phyloP scores from a whole-genome alignment of 2,888 invertebrate genomes.

The Xestia c-nigrum region DNA sequence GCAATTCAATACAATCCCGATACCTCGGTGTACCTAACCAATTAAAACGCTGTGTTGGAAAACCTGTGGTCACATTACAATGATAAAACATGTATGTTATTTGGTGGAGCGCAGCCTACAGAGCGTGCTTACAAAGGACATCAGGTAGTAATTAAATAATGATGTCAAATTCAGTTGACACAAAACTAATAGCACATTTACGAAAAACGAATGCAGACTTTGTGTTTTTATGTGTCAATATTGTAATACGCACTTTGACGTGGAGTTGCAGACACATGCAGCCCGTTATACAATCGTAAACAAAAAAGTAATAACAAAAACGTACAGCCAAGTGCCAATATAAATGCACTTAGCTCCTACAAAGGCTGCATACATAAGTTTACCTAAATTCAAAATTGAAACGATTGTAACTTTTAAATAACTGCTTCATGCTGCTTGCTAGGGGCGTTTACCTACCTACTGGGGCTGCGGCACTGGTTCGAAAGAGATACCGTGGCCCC shows the following conservation, averaged over 20 bases:
- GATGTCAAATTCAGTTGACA: conserved; percentile 13
- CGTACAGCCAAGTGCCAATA: not conserved
- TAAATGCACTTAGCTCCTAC: not conserved
- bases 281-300: not conserved
- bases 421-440: no score
- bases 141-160: not conserved
- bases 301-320: not conserved
- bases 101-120: not conserved
- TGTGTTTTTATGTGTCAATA: no score
- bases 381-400: no score
- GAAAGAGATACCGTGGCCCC: no score
- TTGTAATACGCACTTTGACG: no score
- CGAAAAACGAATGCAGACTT: no score
- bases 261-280: no score
- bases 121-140: not conserved
- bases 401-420: no score
- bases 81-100: not conserved
- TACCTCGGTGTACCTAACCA: not conserved
- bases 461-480: no score
- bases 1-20: not conserved
- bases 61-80: not conserved
- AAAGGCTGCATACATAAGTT: no score
- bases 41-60: not conserved
- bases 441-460: no score
- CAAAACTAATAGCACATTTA: conserved; percentile 5